These are phyloP conservation scores for Brachionus paranguensis DNA, from an alignment of 1,140 invertebrate genomes.

Conservation along the genomic window DNA sequence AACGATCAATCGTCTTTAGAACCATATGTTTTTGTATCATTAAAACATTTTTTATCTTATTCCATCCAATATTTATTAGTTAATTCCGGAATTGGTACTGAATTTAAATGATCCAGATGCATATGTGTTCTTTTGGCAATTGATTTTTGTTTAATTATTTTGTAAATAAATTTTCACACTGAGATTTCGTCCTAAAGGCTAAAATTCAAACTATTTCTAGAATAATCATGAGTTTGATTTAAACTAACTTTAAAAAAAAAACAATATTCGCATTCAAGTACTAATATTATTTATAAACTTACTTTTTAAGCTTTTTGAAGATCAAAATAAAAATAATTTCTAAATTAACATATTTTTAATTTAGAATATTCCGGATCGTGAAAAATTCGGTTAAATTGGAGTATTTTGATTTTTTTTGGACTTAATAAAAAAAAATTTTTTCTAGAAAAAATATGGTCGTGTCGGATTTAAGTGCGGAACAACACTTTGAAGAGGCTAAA, in stretches of 20 bases:
- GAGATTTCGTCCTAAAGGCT: background rate
- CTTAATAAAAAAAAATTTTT: background rate
- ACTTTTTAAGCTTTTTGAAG: background rate
- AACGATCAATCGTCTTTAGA: background rate
- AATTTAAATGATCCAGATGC: background rate
- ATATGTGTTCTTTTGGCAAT: background rate
- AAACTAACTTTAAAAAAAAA: background rate
- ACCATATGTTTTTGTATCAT: background rate
- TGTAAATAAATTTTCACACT: background rate
- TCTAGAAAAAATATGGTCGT: background rate
- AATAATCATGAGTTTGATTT: background rate
- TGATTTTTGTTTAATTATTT: background rate
- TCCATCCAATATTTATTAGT: constrained; percentile 22
- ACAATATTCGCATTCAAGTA: background rate
- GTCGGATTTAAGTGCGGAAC: background rate
- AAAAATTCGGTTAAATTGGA: background rate
- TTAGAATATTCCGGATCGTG: background rate
- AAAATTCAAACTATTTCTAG: background rate
- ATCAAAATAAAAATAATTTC: constrained; percentile 2
- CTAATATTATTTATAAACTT: background rate
- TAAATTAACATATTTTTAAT: background rate
- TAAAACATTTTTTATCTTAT: background rate
- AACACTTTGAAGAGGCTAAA: background rate
- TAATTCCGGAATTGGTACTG: background rate
- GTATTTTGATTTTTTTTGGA: background rate